Evolutionary conservation across 2,113 vertebrate species (phyloP).

Genomic region (Corythornis cristatus): DNA sequence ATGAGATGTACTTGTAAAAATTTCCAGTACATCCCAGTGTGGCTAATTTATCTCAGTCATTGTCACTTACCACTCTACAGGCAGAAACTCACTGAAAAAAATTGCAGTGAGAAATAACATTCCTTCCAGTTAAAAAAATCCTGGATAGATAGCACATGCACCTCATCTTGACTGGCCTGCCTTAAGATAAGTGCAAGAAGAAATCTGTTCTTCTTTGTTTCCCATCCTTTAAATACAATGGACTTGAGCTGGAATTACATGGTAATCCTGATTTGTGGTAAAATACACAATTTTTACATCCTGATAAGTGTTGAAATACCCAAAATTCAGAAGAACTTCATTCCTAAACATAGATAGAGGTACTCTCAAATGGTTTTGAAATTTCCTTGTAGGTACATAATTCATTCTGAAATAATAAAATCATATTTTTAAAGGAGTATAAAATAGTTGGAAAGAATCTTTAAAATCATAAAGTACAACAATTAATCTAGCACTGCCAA

Average conservation of each 20-base stretch:
- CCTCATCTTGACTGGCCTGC: background rate
- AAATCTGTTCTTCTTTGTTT: background rate
- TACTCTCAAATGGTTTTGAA: background rate
- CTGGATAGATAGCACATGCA: fast-evolving
- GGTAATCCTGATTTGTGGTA: background rate
- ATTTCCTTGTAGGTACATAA: background rate
- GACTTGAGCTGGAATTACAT: background rate
- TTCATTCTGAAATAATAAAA: background rate
- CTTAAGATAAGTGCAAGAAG: background rate
- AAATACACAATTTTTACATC: background rate
- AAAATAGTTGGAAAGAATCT: background rate
- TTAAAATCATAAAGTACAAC: background rate
- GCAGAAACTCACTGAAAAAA: background rate
- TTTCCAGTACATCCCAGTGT: background rate
- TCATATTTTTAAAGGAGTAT: background rate
- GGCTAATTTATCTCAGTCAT: background rate
- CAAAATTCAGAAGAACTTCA: background rate
- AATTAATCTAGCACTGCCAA: background rate
- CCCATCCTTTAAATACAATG: background rate
- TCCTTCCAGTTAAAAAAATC: background rate
- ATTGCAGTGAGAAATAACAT: background rate
- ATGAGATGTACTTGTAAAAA: background rate
- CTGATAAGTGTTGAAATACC: background rate
- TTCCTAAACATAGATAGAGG: background rate
- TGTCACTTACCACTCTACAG: background rate